Conservation (phyloP, 2,797 vertebrate species). For the Champsocephalus esox region DNA sequence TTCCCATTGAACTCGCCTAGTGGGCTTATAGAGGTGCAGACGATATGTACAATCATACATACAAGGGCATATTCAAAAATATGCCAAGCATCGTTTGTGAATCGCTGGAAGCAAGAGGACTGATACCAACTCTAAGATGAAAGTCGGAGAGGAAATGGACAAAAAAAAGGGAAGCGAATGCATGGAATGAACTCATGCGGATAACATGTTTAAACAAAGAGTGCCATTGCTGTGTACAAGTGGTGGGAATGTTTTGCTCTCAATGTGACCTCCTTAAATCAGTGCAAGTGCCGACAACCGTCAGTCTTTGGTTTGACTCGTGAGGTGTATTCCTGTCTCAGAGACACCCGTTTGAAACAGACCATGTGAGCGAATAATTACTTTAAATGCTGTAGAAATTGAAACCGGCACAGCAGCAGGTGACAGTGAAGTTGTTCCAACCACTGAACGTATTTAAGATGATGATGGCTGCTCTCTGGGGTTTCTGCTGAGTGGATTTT, state of each 20-base stretch:
- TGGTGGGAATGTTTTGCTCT: constrained; percentile 26
- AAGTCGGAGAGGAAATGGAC: constrained; percentile 46
- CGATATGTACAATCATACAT: constrained; percentile 31
- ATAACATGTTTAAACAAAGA: constrained; percentile 27
- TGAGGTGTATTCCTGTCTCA: background rate
- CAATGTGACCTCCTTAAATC: constrained; percentile 33
- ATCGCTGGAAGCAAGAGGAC: constrained; percentile 23
- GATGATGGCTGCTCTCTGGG: background rate
- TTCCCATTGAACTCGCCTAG: constrained; percentile 29
- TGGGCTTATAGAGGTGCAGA: constrained; percentile 39
- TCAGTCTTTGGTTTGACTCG: constrained; percentile 6
- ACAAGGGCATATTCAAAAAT: constrained; percentile 50
- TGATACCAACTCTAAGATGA: constrained; percentile 42
- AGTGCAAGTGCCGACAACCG: constrained; percentile 14
- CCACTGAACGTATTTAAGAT: background rate
- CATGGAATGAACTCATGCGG: constrained; percentile 5
- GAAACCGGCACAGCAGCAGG: constrained; percentile 12
- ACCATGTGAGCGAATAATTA: constrained; percentile 20
- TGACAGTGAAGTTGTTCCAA: background rate
- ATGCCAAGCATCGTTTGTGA: constrained; percentile 17
- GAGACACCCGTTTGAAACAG: background rate
- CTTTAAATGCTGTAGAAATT: background rate
- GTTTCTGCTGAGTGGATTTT: background rate
- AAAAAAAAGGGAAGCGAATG: constrained; percentile 11
- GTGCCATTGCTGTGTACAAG: background rate